Evolutionary conservation across 2,797 vertebrate species (phyloP), one percentile per base, ranked within the genome.

Genomic region (Cottoperca gobio): DNA sequence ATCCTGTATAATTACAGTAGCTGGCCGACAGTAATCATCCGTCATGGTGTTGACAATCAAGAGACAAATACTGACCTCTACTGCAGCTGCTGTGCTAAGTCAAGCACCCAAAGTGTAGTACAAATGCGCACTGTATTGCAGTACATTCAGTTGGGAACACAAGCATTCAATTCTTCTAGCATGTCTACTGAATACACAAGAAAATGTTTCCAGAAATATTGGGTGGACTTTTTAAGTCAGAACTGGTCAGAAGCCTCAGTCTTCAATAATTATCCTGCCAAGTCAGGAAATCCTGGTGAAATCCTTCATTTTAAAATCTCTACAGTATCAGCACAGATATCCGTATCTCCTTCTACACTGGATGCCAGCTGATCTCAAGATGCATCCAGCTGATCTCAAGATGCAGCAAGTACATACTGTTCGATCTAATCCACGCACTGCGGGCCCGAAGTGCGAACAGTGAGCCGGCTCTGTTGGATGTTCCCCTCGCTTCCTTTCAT

Each of bases 51-150:
- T 72, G 16, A 58, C 6, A 54, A 42, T 43, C 3, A 19, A n/a
- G 6, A 83, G 43, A 72, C 9, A 76, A 71, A 83, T 57, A 71
- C 72, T 76, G 85, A 79, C 79, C 79, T 81, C 77, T 83, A 24
- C 48, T 84, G 78, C 61, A 24, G 17, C n/a, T 58, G 13, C 21
- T 55, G 49, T 61, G 64, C 17, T 11, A 70, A 61, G 2, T 26
- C 54, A 53, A 60, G 19, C 43, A 49, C 16, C 6, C 0, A 0
- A 26, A 63, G 11, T 62, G 31, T 17, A 21, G 19, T 2, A 23
- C 31, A 78, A 35, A 39, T 21, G 7, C 0, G 8, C 13, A 55
- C 13, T 46, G 37, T n/a, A 26, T 50, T 11, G 26, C 0, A 39
- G 63, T 19, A 35, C 12, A 54, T 54, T 53, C 8, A 40, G 14